Evolutionary conservation across 2,888 invertebrate genomes (phyloP).

Genomic region (Sympetrum striolatum): DNA sequence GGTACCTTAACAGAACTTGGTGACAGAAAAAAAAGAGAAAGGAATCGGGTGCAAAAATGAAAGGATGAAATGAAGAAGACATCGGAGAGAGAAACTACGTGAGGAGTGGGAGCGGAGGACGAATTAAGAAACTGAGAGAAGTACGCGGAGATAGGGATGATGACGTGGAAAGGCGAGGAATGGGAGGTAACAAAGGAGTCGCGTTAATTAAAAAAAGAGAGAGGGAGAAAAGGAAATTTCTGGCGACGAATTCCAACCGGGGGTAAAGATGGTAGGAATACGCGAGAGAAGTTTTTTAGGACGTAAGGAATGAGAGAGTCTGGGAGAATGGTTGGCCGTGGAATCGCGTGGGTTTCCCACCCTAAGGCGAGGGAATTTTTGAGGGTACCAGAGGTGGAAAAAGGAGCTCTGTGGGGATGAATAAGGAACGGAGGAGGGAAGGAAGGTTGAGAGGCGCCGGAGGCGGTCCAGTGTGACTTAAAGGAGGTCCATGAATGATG

Average conservation of each 20-base stretch:
- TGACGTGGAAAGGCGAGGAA: background rate
- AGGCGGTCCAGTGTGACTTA: background rate
- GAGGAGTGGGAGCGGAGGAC: background rate
- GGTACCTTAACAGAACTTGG: too few species aligned
- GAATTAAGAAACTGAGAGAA: background rate
- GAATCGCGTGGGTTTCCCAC: background rate
- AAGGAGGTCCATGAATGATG: conserved; percentile 2
- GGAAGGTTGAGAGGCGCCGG: background rate
- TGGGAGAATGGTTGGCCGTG: background rate
- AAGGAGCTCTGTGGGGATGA: background rate
- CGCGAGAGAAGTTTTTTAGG: background rate
- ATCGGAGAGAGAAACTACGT: background rate
- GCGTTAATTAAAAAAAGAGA: background rate
- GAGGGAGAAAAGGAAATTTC: background rate
- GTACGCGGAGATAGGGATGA: background rate
- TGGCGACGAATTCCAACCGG: background rate
- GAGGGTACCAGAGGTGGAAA: background rate
- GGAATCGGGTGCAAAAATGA: background rate
- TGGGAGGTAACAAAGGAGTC: background rate
- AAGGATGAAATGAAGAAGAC: background rate
- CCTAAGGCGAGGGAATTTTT: background rate
- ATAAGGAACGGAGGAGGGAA: background rate
- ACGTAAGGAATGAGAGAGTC: background rate
- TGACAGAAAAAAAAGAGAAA: background rate
- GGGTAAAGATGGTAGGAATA: background rate